Base-by-base conservation (phyloP, 2,797 vertebrate species). In the Muraenolepis orangiensis region DNA sequence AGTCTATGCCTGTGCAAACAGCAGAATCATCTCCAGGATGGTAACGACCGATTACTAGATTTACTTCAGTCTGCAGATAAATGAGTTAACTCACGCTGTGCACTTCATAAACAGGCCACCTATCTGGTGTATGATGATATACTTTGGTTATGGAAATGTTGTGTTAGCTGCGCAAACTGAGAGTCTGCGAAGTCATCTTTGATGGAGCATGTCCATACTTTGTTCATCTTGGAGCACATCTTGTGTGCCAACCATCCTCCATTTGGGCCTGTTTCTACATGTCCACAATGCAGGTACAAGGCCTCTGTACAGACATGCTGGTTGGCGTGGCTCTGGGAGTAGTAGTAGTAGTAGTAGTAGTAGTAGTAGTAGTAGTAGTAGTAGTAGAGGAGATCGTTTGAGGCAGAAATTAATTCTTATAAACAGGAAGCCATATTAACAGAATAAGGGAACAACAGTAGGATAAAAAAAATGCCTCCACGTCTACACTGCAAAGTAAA, bases 191-290 rank as follows among this genome's bases (percentile, higher is more conserved):
- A 51, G 20, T 20, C 42, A 11, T 38, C 6, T 57, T 23, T 8
- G 20, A 23, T 16, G 40, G 51, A 8, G 51, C 38, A 40, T 57
- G 51, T 23, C 4, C 20, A 23, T 23, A n/a, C 2, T 57, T n/a
- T n/a, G n/a, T n/a, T 57, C 5, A 57, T 57, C n/a, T 6, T 57
- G 51, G 20, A 1, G 8, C 51, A 57, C 51, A 23, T n/a, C n/a
- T n/a, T n/a, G 8, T 57, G n/a, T 10, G 18, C 6, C 51, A 6
- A 20, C 7, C 0, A 36, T 74, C 86, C 86, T 85, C 84, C 51
- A 42, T 5, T 67, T 8, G 66, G 16, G 36, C 85, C 40, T 81
- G 88, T 73, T 78, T 29, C 74, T 51, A 86, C 88, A 79, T 70
- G 84, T 57, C 76, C 66, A 64, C 20, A 26, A 3, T 46, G 28